Conservation (phyloP, 2,113 vertebrate species). For the Clupea harengus region DNA sequence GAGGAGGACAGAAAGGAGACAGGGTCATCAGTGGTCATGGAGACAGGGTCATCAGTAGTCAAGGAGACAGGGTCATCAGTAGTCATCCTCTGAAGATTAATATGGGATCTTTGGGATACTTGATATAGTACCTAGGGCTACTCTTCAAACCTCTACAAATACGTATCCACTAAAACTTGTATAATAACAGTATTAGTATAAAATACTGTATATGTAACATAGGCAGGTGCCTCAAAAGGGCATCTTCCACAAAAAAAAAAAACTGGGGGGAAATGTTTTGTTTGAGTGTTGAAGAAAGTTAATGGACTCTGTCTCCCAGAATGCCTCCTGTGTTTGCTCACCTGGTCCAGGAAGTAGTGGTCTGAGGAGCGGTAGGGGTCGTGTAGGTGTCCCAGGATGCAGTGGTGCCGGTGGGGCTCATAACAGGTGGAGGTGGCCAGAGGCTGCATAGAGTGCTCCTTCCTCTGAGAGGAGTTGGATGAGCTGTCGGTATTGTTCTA, state of each 20-base stretch:
- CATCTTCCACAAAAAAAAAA: not conserved
- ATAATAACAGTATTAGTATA: not conserved
- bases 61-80: not conserved
- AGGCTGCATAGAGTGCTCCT: constrained; percentile 65
- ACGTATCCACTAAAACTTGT: not conserved
- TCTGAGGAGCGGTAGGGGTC: constrained; percentile 82
- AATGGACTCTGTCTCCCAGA: not conserved
- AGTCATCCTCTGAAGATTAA: not conserved
- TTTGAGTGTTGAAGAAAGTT: not conserved
- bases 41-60: not conserved
- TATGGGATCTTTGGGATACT: not conserved
- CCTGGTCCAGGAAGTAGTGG: constrained; percentile 91
- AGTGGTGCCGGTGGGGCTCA: constrained; percentile 82
- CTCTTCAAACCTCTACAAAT: not conserved
- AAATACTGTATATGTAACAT: not conserved
- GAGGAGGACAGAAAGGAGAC: not conserved
- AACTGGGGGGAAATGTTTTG: not conserved
- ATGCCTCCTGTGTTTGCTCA: constrained; percentile 57
- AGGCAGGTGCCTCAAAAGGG: not conserved
- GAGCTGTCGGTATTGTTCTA: constrained; percentile 49
- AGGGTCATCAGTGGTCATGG: not conserved
- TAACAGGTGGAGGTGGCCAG: constrained; percentile 84
- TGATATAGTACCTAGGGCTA: not conserved
- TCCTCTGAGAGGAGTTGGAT: constrained; percentile 49
- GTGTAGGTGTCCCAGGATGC: constrained; percentile 80